Base-by-base conservation (phyloP, 2,797 vertebrate genomes). In the Mormyrops attenuatus region DNA sequence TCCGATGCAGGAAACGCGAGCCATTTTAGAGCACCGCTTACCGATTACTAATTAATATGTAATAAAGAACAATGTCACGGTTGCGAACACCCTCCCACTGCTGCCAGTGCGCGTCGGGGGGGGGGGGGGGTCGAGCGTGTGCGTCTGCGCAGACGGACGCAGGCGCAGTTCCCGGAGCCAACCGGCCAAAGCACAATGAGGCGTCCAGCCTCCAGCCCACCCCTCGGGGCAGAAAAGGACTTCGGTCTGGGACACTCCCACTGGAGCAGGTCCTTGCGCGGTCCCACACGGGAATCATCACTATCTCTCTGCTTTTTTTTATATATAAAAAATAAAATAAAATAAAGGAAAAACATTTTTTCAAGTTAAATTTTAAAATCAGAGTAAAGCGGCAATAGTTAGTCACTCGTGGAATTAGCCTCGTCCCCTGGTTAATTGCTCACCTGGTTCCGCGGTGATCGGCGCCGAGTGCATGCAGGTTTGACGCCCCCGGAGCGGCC, bases 401-500 rank as follows among this genome's bases (percentile, higher is more conserved):
- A 73, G 66, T 73, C 7, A 80, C 38, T 80, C 2, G 34, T 41
- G 3, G 73, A 80, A 44, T 80, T 44, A 66, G 63, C 26, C 26
- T 66, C 38, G 73, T 80, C 38, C 2, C 44, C 38, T 80, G 73
- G 73, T 80, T 44, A 63, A n/a, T 63, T 63, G n/a, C n/a, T 63
- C 57, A n/a, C 38, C 38, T 44, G 20, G 38, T 80, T 41, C 17
- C 4, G 38, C 20, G 41, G 38, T 44, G 41, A 47, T 80, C 73
- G 73, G 73, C 17, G 38, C 73, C 1, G 73, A 80, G 73, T 7
- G 38, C 38, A 44, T 44, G 73, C 73, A 44, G 34, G 34, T 44
- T 80, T n/a, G 41, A 44, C 41, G 17, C 41, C 73, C 34, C 73
- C 55, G 30, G 30, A 55, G 41, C 41, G 92, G 92, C 91, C 88